Percentiles rank a stretch among this genome's conserved stretches.
These are phyloP conservation scores for Nyctibius grandis DNA, from an alignment of 2,797 vertebrate genomes.

Conservation along the genomic window DNA sequence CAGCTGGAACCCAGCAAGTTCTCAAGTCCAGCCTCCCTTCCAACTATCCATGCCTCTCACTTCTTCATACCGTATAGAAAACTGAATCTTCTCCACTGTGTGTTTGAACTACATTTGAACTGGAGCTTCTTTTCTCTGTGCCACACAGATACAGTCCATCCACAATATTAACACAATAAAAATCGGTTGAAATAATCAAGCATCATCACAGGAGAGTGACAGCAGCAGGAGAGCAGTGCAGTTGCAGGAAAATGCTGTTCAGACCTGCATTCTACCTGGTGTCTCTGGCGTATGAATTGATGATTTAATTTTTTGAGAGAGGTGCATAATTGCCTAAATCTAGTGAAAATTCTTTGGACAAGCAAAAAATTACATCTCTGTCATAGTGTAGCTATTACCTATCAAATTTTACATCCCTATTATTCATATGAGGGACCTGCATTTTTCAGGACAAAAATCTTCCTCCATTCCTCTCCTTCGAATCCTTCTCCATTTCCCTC, in stretches of 20 bases:
- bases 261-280: neutral
- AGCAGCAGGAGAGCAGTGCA: neutral
- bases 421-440: neutral
- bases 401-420: neutral
- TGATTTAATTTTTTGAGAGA: neutral
- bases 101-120: neutral
- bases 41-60: neutral
- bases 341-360: neutral
- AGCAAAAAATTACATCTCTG: neutral
- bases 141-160: neutral
- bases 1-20: neutral
- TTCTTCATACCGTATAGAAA: neutral
- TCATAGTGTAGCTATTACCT: neutral
- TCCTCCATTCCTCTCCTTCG: neutral
- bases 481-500: neutral
- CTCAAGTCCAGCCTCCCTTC: neutral
- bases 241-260: neutral
- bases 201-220: neutral
- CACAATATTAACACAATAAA: neutral
- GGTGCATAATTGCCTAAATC: neutral
- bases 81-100: neutral
- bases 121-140: neutral
- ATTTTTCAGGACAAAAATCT: neutral
- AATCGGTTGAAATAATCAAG: neutral
- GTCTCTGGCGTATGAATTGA: neutral